phyloP scores from a whole-genome alignment of 1,140 invertebrate species.

The Pseudomyrmex gracilis region DNA sequence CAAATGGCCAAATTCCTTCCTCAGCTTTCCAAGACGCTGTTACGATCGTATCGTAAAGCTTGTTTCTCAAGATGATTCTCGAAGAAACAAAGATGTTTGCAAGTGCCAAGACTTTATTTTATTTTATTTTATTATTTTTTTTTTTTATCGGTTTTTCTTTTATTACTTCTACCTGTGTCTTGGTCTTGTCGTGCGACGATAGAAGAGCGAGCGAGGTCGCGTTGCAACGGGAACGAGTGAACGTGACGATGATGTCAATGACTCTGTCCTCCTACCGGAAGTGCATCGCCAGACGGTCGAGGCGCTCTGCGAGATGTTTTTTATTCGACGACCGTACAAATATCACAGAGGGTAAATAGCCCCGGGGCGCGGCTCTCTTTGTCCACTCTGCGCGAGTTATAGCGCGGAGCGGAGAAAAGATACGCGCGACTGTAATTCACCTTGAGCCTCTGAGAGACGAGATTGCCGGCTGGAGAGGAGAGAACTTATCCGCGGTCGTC shows the following conservation, averaged over 20 bases:
- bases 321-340: slow-evolving; percentile 52
- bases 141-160: too few species aligned
- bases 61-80: slow-evolving; percentile 29
- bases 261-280: slow-evolving; percentile 20
- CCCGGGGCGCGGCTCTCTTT: slow-evolving; percentile 42
- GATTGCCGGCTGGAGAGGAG: slow-evolving; percentile 49
- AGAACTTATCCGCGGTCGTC: slow-evolving; percentile 39
- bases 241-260: neutral
- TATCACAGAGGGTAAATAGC: slow-evolving; percentile 62
- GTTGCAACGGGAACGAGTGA: neutral
- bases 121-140: too few species aligned
- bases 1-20: slow-evolving; percentile 18
- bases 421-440: slow-evolving; percentile 57
- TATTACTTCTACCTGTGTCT: neutral
- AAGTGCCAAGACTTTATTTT: neutral
- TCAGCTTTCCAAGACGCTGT: neutral
- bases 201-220: neutral
- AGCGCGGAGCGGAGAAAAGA: slow-evolving; percentile 45
- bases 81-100: neutral
- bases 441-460: slow-evolving; percentile 62
- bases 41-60: neutral
- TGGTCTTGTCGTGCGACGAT: neutral
- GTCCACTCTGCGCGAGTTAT: slow-evolving; percentile 56
- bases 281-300: neutral
- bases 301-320: slow-evolving; percentile 41